Base-by-base conservation (phyloP, 37 sponge, comb jelly and placozoan species). In the Hexactinellida sp. region DNA sequence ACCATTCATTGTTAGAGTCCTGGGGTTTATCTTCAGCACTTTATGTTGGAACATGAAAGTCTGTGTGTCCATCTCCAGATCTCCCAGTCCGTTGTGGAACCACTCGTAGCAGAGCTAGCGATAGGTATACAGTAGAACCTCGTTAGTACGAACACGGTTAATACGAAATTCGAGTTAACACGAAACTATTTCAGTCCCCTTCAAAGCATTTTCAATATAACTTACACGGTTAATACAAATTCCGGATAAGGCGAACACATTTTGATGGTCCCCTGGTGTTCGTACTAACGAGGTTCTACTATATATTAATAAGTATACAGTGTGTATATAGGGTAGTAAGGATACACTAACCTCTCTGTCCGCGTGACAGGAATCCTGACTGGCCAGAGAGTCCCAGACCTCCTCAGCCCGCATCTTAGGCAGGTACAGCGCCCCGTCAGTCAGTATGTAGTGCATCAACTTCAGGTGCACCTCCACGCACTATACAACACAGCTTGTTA, bases 101-200 rank as follows among this genome's bases (percentile, higher is more conserved):
- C 97, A 96, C 82, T 90, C 90, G 82, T 91, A 96, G 38, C 93
- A 95, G 24, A 89, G 38, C 95, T 94, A 82, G 9, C 38, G 54
- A n/a, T n/a, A n/a, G n/a, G n/a, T n/a, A n/a, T n/a, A n/a, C n/a
- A n/a, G n/a, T n/a, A n/a, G n/a, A n/a, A n/a, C n/a, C n/a, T n/a
- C n/a, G n/a, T n/a, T n/a, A n/a, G n/a, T n/a, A n/a, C n/a, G n/a
- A n/a, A n/a, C n/a, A n/a, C n/a, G n/a, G n/a, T n/a, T n/a, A n/a
- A n/a, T n/a, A n/a, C n/a, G n/a, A n/a, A n/a, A n/a, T n/a, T n/a
- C n/a, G n/a, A n/a, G n/a, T n/a, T n/a, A n/a, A n/a, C n/a, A n/a
- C n/a, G n/a, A n/a, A n/a, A n/a, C n/a, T n/a, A n/a, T n/a, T n/a
- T n/a, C n/a, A n/a, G n/a, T n/a, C n/a, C n/a, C n/a, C n/a, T n/a